phyloP scores from a whole-genome alignment of 1,140 invertebrate genomes.

The Potamilus streckersoni region DNA sequence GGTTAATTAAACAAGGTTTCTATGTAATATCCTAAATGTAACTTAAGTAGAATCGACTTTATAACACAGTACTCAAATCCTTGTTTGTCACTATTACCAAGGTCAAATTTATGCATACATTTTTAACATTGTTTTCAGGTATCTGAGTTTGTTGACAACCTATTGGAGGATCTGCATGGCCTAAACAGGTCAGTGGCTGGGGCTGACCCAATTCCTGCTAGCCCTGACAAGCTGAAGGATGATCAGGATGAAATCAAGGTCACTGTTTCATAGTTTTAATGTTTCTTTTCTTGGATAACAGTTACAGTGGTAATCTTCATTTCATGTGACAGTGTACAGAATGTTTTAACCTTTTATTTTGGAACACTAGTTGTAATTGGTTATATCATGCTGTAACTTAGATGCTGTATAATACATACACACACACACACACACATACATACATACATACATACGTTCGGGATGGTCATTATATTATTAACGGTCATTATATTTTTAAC shows the following conservation, averaged over 20 bases:
- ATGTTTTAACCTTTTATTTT: no score
- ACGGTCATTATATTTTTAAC: no score
- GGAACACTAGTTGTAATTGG: no score
- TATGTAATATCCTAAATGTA: background rate
- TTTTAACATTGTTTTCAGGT: constrained; percentile 74
- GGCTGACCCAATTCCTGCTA: constrained; percentile 92
- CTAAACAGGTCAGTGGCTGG: constrained; percentile 82
- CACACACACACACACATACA: no score
- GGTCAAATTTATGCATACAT: background rate
- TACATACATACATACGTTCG: no score
- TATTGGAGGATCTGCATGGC: constrained; percentile 83
- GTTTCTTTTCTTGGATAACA: no score
- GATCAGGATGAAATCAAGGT: constrained; percentile 95
- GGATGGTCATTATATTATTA: no score
- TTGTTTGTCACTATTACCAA: background rate
- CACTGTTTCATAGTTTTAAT: constrained; percentile 1
- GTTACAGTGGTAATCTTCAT: no score
- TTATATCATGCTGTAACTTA: no score
- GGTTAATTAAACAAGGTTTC: no score
- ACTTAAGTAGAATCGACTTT: background rate
- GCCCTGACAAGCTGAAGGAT: constrained; percentile 91
- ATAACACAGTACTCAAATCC: background rate
- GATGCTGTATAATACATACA: no score
- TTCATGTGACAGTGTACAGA: no score
- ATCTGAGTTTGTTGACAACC: constrained; percentile 94